These are phyloP conservation scores for Crossocerus cetratus DNA, from an alignment of 2,888 invertebrate genomes.

Conservation along the genomic window DNA sequence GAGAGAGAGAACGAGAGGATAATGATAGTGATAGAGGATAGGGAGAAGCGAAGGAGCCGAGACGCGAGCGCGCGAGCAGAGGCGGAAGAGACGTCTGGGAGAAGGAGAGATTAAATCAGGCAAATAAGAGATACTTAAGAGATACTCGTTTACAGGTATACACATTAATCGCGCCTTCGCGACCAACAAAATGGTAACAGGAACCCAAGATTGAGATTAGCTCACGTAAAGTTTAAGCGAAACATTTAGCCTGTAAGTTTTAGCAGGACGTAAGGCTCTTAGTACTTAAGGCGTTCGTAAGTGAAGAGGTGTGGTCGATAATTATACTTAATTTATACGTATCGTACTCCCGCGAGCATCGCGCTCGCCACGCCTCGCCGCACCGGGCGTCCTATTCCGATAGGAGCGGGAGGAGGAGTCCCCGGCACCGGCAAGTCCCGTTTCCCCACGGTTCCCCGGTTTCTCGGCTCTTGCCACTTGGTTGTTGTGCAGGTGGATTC, in stretches of 20 bases:
- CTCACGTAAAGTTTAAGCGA: constrained; percentile 52
- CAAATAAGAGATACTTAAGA: constrained; percentile 19
- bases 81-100: not conserved
- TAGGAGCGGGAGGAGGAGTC: too few species aligned
- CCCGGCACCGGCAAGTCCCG: not conserved
- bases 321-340: constrained; percentile 56
- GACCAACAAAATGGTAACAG: constrained; percentile 15
- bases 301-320: constrained; percentile 21
- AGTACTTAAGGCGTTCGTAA: constrained; percentile 47
- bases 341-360: constrained; percentile 15
- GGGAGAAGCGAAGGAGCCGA: too few species aligned
- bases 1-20: not conserved
- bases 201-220: constrained; percentile 60
- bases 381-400: too few species aligned
- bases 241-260: constrained; percentile 47
- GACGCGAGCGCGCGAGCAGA: not conserved
- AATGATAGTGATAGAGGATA: not conserved
- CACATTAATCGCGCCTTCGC: constrained; percentile 6
- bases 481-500: not conserved
- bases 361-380: constrained; percentile 25
- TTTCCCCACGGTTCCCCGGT: constrained; percentile 21
- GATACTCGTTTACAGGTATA: constrained; percentile 23
- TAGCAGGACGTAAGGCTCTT: constrained; percentile 32
- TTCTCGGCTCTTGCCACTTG: not conserved
- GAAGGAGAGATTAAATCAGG: constrained; percentile 10